Evolutionary conservation across 37 sponge, comb jelly and placozoan species (phyloP), one percentile per base, ranked within the genome.

Genomic region (Hormiphora californensis): DNA sequence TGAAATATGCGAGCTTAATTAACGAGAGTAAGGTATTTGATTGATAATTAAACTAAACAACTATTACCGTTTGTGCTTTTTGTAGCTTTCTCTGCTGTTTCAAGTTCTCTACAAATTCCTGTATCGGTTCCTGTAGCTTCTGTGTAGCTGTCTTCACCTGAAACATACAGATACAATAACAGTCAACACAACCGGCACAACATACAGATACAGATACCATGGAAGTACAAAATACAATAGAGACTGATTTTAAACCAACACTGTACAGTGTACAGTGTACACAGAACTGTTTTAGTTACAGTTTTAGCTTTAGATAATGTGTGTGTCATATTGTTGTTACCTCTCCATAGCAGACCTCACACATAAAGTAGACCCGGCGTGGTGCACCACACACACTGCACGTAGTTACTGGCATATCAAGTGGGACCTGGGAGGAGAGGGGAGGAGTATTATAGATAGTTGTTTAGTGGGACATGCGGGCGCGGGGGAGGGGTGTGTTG

Each of bases 291-390:
- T n/a, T n/a, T n/a, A n/a, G n/a, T n/a, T n/a, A n/a, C n/a, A n/a
- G n/a, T n/a, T n/a, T n/a, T n/a, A n/a, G n/a, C n/a, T n/a, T n/a
- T n/a, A 17, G 51, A 46, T 46, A 46, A 46, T 46, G 51, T 8
- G 51, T 46, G 12, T 17, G 12, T 17, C 8, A 17, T 12, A 46
- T 46, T 46, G 11, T 36, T 36, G 38, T 7, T 36, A 41, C 81
- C 44, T 73, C 43, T 7, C 23, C 32, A 40, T 73, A 73, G 23
- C 81, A 73, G 17, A 41, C 46, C 43, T 73, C 81, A 73, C 81
- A 73, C 81, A 73, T 73, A 28, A 73, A 73, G 81, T 73, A 73
- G 3, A 73, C 81, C 21, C 32, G 35, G 23, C 81, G 32, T 15
- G 81, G 81, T 4, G 81, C 32, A 2, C 81, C 81, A 40, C 81